Percentiles rank a stretch among this genome's conserved stretches.
phyloP scores from a whole-genome alignment of 1,140 invertebrate genomes.

The Euschistus heros region DNA sequence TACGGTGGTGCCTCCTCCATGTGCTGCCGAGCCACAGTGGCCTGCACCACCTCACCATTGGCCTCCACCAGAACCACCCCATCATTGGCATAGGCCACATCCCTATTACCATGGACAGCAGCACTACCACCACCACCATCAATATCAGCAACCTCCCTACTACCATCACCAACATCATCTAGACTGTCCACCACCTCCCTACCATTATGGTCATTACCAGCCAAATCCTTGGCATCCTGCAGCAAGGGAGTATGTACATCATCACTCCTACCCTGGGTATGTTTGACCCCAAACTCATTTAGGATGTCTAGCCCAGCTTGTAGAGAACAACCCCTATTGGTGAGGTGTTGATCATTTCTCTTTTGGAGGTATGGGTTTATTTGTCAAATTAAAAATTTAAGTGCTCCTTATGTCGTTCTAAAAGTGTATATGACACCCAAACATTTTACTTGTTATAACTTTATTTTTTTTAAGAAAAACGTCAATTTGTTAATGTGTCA shows the following conservation, averaged over 20 bases:
- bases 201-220: slow-evolving; percentile 20
- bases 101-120: slow-evolving; percentile 28
- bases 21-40: slow-evolving; percentile 16
- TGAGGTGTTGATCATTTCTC: slow-evolving; percentile 5
- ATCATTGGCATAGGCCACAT: slow-evolving; percentile 24
- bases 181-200: slow-evolving; percentile 9
- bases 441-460: too few relatives aligned
- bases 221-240: slow-evolving; percentile 9
- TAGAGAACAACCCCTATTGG: slow-evolving; percentile 28
- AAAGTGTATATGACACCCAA: background rate
- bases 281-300: slow-evolving; percentile 30
- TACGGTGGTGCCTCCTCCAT: slow-evolving; percentile 8
- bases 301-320: slow-evolving; percentile 27
- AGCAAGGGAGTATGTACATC: slow-evolving; percentile 23
- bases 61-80: slow-evolving; percentile 23
- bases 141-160: slow-evolving; percentile 19
- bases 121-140: slow-evolving; percentile 18
- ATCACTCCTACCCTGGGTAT: slow-evolving; percentile 21
- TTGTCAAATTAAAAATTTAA: slow-evolving; percentile 6
- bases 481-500: too few relatives aligned
- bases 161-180: slow-evolving; percentile 18
- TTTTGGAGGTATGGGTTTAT: background rate
- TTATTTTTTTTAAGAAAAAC: too few relatives aligned
- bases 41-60: slow-evolving; percentile 11
- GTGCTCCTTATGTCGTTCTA: background rate